Evolutionary conservation across 2,113 vertebrate species (phyloP).

Genomic region (Eidolon helvum): DNA sequence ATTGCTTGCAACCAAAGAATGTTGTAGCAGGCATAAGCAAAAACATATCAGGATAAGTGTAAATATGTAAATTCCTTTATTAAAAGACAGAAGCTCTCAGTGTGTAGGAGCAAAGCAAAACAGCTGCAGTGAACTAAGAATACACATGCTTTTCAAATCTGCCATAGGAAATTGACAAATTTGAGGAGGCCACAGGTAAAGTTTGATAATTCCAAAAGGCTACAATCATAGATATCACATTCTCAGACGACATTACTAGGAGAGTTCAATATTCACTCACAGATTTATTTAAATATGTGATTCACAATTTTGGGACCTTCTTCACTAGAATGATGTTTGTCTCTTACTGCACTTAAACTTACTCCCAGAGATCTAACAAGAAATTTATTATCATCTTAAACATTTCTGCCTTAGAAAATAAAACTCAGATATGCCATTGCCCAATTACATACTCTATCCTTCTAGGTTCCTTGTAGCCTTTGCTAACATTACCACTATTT

Average conservation of each 20-base stretch:
- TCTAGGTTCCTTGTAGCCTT: not conserved
- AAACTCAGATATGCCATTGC: not conserved
- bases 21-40: not conserved
- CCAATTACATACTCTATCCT: not conserved
- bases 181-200: not conserved
- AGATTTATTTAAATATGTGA: not conserved
- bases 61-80: slow-evolving; percentile 12
- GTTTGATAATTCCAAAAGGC: not conserved
- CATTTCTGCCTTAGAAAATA: not conserved
- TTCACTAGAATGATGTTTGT: not conserved
- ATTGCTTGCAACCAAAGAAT: not conserved
- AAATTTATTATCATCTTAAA: not conserved
- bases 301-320: not conserved
- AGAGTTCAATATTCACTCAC: not conserved
- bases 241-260: not conserved
- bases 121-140: not conserved
- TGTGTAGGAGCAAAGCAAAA: slow-evolving; percentile 5
- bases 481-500: not conserved
- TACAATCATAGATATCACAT: not conserved
- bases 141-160: not conserved
- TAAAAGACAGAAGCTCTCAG: not conserved
- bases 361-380: not conserved
- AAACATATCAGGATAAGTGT: not conserved
- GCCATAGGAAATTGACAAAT: not conserved
- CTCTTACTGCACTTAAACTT: not conserved